Conservation (phyloP, 2,797 vertebrate species). For the Potorous gilbertii region DNA sequence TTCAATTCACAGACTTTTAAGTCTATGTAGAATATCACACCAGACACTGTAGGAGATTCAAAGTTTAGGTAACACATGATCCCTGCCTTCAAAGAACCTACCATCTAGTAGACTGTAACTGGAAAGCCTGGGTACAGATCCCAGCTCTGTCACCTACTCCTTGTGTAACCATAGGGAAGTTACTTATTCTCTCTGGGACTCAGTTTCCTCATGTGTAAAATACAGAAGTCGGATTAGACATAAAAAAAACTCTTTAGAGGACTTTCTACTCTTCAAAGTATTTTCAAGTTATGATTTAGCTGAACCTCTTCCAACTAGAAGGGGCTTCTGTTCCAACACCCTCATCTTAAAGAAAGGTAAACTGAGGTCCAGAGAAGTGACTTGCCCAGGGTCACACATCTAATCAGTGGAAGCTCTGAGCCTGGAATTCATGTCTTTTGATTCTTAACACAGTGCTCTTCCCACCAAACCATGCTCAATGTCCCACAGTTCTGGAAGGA, state of each 20-base stretch:
- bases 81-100: neutral
- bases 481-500: neutral
- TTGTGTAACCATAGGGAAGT: neutral
- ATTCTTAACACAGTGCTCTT: neutral
- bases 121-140: neutral
- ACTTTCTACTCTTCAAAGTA: neutral
- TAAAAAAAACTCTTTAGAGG: neutral
- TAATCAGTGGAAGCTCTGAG: neutral
- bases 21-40: no score
- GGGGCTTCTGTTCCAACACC: fast-evolving
- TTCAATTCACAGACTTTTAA: neutral
- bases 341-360: neutral
- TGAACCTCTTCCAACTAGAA: neutral
- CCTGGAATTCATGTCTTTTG: neutral
- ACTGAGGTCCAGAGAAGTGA: neutral
- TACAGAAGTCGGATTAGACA: neutral
- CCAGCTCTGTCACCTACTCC: neutral
- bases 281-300: neutral
- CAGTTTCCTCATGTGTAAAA: neutral
- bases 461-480: neutral
- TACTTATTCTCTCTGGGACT: neutral
- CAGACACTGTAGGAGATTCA: neutral
- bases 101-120: neutral
- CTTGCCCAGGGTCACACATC: neutral
- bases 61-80: neutral